phyloP scores from a whole-genome alignment of 2,888 invertebrate species.

The Gari tellinella region DNA sequence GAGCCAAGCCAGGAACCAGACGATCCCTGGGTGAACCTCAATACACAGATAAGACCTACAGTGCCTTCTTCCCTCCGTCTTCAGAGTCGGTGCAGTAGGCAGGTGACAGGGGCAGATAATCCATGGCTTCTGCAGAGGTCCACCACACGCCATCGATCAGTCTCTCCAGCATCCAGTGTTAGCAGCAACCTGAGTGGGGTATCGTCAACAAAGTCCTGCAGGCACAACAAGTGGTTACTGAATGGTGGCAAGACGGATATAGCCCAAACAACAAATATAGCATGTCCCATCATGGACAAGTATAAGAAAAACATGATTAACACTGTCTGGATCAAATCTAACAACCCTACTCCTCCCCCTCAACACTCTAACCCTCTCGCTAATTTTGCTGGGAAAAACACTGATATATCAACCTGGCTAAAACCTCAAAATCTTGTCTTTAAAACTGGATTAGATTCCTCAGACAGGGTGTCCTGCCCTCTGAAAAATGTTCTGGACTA shows the following conservation, averaged over 20 bases:
- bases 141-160: constrained; percentile 11
- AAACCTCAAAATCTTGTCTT: constrained; percentile 16
- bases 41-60: constrained; percentile 5
- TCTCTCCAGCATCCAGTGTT: constrained; percentile 45
- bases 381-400: constrained; percentile 21
- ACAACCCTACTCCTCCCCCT: too few species aligned
- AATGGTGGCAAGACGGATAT: constrained; percentile 24
- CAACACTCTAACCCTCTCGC: constrained; percentile 25
- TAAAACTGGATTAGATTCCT: too few species aligned
- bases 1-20: constrained; percentile 6
- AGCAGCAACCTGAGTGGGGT: constrained; percentile 25
- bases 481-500: too few species aligned
- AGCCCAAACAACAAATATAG: background rate
- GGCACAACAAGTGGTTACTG: constrained; percentile 41
- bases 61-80: constrained; percentile 40
- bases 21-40: background rate
- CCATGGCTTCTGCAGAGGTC: constrained; percentile 45
- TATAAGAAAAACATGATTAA: constrained; percentile 23
- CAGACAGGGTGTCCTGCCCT: too few species aligned
- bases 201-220: constrained; percentile 2
- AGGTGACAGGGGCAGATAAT: constrained; percentile 38
- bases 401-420: constrained; percentile 29
- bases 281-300: constrained; percentile 47
- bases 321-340: too few species aligned
- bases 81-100: constrained; percentile 1